Evolutionary conservation across 2,113 vertebrate genomes (phyloP).

Genomic region (Centropus bengalensis): DNA sequence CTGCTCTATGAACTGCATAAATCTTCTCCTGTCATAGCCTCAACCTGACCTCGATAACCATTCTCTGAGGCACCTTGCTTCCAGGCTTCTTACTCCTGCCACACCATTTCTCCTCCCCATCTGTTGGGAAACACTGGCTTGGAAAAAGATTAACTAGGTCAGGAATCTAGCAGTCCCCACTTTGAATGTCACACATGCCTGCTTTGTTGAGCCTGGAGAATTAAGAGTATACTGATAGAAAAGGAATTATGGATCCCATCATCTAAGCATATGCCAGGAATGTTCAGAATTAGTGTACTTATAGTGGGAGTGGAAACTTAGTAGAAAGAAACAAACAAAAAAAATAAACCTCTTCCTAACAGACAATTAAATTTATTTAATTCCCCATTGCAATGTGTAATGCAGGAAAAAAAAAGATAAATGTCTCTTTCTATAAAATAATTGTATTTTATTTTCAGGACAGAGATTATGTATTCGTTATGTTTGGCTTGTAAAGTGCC

Average conservation of each 20-base stretch:
- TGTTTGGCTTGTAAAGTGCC: background rate
- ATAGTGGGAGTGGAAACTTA: background rate
- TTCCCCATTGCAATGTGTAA: background rate
- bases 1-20: background rate
- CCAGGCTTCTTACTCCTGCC: background rate
- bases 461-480: background rate
- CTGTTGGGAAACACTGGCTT: background rate
- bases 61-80: background rate
- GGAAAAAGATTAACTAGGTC: slow-evolving; percentile 30
- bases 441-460: background rate
- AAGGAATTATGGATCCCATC: background rate
- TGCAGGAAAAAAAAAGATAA: background rate
- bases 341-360: background rate
- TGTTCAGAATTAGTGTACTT: background rate
- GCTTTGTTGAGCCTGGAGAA: background rate
- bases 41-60: slow-evolving; percentile 31
- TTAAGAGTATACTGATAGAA: background rate
- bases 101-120: slow-evolving; percentile 12
- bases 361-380: slow-evolving; percentile 5
- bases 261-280: background rate
- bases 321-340: background rate
- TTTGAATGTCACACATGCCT: background rate
- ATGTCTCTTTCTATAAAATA: background rate
- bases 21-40: background rate
- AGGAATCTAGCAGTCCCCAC: background rate